These are phyloP conservation scores for Asbolus verrucosus DNA, from an alignment of 1,140 invertebrate species.

Conservation along the genomic window DNA sequence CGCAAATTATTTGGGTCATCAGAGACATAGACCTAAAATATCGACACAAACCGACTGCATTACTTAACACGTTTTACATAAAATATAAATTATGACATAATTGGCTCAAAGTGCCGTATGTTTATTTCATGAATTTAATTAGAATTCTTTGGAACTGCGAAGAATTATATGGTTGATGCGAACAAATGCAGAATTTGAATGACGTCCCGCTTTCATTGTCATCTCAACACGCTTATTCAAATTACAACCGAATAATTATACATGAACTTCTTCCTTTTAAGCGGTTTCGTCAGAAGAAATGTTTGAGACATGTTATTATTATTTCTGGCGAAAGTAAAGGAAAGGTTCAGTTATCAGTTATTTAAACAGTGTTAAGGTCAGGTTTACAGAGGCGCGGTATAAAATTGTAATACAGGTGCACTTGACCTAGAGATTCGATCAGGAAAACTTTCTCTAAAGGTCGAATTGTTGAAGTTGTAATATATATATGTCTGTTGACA, in stretches of 20 bases:
- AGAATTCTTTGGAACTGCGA: not conserved
- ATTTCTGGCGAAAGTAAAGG: constrained; percentile 22
- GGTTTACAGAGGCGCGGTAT: not conserved
- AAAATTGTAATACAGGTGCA: constrained; percentile 30
- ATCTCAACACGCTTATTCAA: constrained; percentile 12
- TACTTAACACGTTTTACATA: not conserved
- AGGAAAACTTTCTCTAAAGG: constrained; percentile 41
- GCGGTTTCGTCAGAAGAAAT: not conserved
- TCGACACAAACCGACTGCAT: not conserved
- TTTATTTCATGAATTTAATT: constrained; percentile 8
- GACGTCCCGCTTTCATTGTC: not conserved
- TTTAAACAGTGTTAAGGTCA: constrained; percentile 26
- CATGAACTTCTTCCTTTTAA: not conserved
- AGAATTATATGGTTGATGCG: no score
- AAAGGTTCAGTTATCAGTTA: not conserved
- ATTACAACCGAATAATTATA: constrained; percentile 16
- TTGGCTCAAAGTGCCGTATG: not conserved
- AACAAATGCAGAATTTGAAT: not conserved
- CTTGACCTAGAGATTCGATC: constrained; percentile 39
- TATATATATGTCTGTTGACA: constrained; percentile 15
- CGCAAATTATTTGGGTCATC: no score
- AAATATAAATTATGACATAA: not conserved
- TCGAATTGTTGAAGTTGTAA: constrained; percentile 2
- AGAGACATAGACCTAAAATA: no score
- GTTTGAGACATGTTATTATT: constrained; percentile 12